These are phyloP conservation scores for Herpetotheres cachinnans DNA, from an alignment of 2,113 vertebrate genomes.

Conservation along the genomic window DNA sequence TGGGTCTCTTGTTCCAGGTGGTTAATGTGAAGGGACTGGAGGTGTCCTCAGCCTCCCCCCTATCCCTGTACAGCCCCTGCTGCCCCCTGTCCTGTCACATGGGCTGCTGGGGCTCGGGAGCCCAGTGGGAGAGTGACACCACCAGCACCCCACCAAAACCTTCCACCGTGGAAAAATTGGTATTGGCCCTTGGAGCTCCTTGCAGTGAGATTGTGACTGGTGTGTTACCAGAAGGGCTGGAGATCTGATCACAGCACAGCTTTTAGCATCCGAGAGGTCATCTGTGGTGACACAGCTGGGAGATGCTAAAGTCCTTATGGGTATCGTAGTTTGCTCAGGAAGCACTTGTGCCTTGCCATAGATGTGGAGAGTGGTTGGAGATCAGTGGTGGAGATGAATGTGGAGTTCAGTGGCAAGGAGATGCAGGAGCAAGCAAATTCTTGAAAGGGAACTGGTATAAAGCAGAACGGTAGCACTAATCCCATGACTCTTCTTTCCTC, in stretches of 20 bases:
- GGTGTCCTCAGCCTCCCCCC: background rate
- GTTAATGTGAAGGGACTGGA: too few species aligned
- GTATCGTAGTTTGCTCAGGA: background rate
- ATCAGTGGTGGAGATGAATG: background rate
- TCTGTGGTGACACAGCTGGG: background rate
- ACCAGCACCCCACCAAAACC: background rate
- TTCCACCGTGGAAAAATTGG: background rate
- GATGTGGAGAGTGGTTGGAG: background rate
- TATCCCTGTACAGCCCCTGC: background rate
- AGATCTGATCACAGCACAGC: background rate
- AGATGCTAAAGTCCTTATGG: background rate
- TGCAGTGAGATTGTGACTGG: background rate
- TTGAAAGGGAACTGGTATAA: background rate
- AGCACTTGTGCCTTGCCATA: background rate
- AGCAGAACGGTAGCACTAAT: background rate
- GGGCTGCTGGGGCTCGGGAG: background rate
- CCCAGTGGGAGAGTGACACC: fast-evolving
- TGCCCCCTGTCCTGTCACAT: background rate
- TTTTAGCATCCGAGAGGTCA: background rate
- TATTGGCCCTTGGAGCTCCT: background rate
- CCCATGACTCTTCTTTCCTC: background rate
- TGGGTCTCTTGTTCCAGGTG: background rate
- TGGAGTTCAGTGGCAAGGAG: background rate
- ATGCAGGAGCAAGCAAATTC: background rate
- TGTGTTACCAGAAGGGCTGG: background rate